phyloP scores from a whole-genome alignment of 2,113 vertebrate genomes.

The Sander lucioperca region DNA sequence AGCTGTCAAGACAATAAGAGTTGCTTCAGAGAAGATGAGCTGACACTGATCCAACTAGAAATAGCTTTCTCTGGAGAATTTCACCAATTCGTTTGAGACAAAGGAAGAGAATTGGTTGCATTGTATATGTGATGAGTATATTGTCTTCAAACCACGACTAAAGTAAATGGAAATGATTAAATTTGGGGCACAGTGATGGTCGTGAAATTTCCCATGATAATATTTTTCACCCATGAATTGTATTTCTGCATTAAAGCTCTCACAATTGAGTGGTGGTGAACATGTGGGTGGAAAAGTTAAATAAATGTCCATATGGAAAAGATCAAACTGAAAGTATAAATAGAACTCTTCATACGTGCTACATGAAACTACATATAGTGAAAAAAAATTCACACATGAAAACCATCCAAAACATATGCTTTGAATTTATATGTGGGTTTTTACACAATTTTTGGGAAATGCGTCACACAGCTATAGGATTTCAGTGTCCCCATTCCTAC shows the following conservation, averaged over 20 bases:
- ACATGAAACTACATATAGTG: constrained; percentile 8
- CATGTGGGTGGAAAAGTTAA: constrained; percentile 1
- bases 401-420: constrained; percentile 46
- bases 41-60: constrained; percentile 51
- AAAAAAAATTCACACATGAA: constrained; percentile 17
- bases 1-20: constrained; percentile 64
- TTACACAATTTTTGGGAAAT: constrained; percentile 16
- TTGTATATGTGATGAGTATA: constrained; percentile 19
- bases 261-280: not conserved
- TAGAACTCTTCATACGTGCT: constrained; percentile 7
- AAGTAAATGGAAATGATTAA: constrained; percentile 25
- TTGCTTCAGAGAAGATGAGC: constrained; percentile 37
- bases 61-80: constrained; percentile 34
- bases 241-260: constrained; percentile 1
- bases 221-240: not conserved
- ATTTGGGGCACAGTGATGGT: not conserved
- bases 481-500: constrained; percentile 8
- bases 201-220: not conserved
- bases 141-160: not conserved
- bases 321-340: constrained; percentile 23
- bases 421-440: constrained; percentile 37
- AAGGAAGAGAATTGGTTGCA: constrained; percentile 6
- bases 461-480: constrained; percentile 26
- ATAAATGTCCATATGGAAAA: constrained; percentile 5
- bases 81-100: constrained; percentile 37